Conservation (phyloP, 2,797 vertebrate species). For the Rhinichthys osculus region DNA sequence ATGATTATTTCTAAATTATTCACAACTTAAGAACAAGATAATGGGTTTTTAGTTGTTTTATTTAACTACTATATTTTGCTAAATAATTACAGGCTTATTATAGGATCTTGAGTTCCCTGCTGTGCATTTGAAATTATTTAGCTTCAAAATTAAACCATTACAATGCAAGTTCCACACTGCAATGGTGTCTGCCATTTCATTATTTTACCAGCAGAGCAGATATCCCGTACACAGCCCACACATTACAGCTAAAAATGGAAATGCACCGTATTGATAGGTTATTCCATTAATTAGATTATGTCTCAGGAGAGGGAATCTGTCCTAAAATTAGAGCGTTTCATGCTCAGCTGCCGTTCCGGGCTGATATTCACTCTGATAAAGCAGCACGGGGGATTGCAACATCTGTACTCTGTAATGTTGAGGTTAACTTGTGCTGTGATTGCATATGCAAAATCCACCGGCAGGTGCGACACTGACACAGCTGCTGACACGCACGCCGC, state of each 20-base stretch:
- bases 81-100: conserved; percentile 34
- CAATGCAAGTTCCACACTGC: neutral
- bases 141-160: conserved; percentile 2
- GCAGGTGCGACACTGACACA: conserved; percentile 78
- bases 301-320: conserved; percentile 76
- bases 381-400: conserved; percentile 74
- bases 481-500: conserved; percentile 45
- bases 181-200: conserved; percentile 22
- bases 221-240: conserved; percentile 40
- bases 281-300: conserved; percentile 80
- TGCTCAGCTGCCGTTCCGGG: conserved; percentile 17
- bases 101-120: neutral
- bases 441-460: conserved; percentile 72
- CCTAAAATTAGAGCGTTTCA: conserved; percentile 72
- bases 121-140: conserved; percentile 24
- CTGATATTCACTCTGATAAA: conserved; percentile 72
- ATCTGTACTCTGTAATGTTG: conserved; percentile 77
- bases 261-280: conserved; percentile 67
- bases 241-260: conserved; percentile 54
- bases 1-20: conserved; percentile 35
- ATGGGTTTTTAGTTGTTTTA: conserved; percentile 8
- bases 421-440: conserved; percentile 79
- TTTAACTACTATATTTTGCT: conserved; percentile 1
- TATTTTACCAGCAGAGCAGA: conserved; percentile 51
- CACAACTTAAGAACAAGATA: conserved; percentile 23